Evolutionary conservation across 2,797 vertebrate species (phyloP), one percentile per base, ranked within the genome.

Genomic region (Anolis apletophallus): DNA sequence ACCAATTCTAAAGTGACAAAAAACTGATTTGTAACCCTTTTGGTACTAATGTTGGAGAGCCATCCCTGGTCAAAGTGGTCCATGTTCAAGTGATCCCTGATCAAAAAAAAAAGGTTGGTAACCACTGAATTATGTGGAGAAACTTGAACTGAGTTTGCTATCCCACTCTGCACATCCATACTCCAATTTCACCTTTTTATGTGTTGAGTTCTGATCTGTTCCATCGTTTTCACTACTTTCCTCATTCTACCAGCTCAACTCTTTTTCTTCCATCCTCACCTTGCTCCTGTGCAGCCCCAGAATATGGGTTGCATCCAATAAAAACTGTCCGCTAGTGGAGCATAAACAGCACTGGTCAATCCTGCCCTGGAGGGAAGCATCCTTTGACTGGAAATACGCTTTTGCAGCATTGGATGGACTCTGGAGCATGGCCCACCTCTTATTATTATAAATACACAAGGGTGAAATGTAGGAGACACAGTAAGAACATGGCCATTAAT

Each of bases 121-220:
- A 6, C 23, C 11, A 64, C 26, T 64, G 55, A n/a, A 46, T 83
- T 80, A 80, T 50, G 26, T 26, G 12, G 46, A 32, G 34, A 16
- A 36, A 78, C 12, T 23, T 84, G 76, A 32, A 50, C 21, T 61
- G 17, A 72, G n/a, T 50, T 72, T 36, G 36, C 46, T 55, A 23
- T 80, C 14, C 34, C 50, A 29, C 61, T 13, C 61, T 64, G 84
- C 61, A 77, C 77, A 87, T 77, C 74, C 72, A 57, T 17, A 81
- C 36, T 26, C 54, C 8, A 8, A 55, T 29, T 3, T 78, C 50
- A 3, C 36, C 76, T 54, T 52, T 46, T 57, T 80, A 34, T 85
- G 79, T 21, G 87, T 84, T 85, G 36, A n/a, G 89, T 81, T 50
- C 57, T 52, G 11, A 74, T 85, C 36, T 32, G 81, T 13, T 17